These are phyloP conservation scores for Astur gentilis DNA, from an alignment of 2,113 vertebrate genomes.

Conservation along the genomic window DNA sequence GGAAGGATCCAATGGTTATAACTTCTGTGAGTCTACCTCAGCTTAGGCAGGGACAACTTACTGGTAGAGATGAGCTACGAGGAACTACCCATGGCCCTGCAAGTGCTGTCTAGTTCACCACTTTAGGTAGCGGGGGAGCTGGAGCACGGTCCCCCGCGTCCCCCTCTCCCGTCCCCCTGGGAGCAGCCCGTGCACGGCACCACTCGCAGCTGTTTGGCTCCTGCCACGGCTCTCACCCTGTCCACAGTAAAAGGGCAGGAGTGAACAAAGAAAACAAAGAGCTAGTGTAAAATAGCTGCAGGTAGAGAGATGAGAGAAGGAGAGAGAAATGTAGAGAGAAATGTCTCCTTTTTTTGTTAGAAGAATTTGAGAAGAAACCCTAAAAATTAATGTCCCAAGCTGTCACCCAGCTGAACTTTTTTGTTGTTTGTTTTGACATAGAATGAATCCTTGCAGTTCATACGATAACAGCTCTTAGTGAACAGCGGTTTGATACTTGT, in stretches of 20 bases:
- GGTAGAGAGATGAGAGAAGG: neutral
- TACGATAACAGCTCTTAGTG: neutral
- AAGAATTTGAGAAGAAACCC: neutral
- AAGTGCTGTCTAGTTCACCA: neutral
- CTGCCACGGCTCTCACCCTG: fast-evolving
- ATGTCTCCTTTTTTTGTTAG: neutral
- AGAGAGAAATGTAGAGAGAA: neutral
- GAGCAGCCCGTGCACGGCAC: fast-evolving
- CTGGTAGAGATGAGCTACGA: neutral
- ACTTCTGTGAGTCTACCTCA: neutral
- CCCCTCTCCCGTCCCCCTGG: fast-evolving
- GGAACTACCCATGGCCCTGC: fast-evolving
- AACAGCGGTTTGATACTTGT: neutral
- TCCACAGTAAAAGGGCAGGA: fast-evolving
- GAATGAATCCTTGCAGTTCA: neutral
- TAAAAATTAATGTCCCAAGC: neutral
- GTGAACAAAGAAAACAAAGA: neutral
- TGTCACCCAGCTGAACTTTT: neutral
- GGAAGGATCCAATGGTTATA: neutral
- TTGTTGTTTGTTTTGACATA: neutral
- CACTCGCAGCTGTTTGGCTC: fast-evolving
- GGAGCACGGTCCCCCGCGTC: fast-evolving
- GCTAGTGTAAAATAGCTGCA: neutral
- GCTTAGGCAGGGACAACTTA: neutral
- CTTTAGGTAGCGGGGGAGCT: neutral